Conservation (phyloP, 2,888 invertebrate genomes). For the Xanthia togata region DNA sequence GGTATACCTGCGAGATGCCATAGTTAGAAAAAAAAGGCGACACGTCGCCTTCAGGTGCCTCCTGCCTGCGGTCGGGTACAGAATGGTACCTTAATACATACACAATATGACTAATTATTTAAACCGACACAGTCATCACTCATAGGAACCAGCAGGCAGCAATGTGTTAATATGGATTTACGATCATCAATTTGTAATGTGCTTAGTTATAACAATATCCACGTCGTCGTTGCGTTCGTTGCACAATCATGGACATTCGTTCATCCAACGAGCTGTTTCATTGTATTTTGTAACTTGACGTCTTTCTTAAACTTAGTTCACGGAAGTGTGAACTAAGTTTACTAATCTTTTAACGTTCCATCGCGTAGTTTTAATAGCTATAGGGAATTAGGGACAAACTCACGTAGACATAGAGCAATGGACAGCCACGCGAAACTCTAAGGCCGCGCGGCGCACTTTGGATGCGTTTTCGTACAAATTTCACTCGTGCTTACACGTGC, state of each 20-base stretch:
- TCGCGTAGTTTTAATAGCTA: conserved; percentile 24
- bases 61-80: no score
- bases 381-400: neutral
- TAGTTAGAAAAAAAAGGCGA: no score
- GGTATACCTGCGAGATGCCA: no score
- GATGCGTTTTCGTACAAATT: no score
- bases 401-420: conserved; percentile 18
- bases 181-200: conserved; percentile 71
- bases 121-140: conserved; percentile 11
- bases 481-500: no score
- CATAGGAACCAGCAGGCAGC: conserved; percentile 29
- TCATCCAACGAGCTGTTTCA: conserved; percentile 72
- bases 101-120: conserved; percentile 7
- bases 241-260: conserved; percentile 78
- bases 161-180: conserved; percentile 75
- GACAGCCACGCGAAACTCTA: conserved; percentile 1
- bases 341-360: conserved; percentile 33
- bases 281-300: conserved; percentile 54
- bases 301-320: no score
- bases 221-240: conserved; percentile 74
- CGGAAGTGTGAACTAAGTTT: conserved; percentile 35
- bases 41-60: no score
- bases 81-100: neutral
- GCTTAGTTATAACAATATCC: conserved; percentile 75
- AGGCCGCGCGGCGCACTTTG: no score